A percentile compares a stretch with the other conserved stretches of the same genome.
Conservation (phyloP, 2,888 invertebrate genomes). For the Habrosyne pyritoides region DNA sequence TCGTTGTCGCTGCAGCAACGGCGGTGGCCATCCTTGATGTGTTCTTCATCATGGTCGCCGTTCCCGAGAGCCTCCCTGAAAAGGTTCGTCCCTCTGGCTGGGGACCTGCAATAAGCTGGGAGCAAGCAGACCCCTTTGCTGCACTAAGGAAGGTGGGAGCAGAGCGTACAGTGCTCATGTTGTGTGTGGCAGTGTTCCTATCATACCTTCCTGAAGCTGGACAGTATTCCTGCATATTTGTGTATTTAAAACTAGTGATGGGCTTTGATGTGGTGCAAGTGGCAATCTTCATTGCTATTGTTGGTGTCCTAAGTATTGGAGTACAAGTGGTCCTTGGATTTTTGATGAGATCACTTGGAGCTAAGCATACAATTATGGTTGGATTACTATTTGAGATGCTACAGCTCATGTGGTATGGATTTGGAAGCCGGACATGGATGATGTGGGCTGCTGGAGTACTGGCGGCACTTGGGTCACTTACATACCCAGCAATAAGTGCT, state of each 20-base stretch:
- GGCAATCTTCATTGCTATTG: conserved; percentile 98
- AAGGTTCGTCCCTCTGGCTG: conserved; percentile 91
- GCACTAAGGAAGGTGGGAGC: conserved; percentile 96
- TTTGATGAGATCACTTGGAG: conserved; percentile 93
- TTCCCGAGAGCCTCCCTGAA: conserved; percentile 98
- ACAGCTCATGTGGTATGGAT: conserved; percentile 98
- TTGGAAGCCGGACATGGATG: conserved; percentile 98
- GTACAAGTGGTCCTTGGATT: conserved; percentile 95
- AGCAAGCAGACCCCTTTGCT: conserved; percentile 98
- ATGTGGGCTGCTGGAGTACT: conserved; percentile 99
- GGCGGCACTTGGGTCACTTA: conserved; percentile 97
- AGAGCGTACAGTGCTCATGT: conserved; percentile 97
- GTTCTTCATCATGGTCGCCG: conserved; percentile 98
- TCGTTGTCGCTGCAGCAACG: conserved; percentile 97
- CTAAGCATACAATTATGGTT: conserved; percentile 98
- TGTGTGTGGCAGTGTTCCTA: conserved; percentile 98
- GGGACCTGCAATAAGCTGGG: conserved; percentile 97
- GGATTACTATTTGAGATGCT: conserved; percentile 98
- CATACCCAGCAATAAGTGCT: conserved; percentile 99
- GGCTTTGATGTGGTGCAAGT: conserved; percentile 97
- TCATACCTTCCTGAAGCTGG: conserved; percentile 99
- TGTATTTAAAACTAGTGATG: conserved; percentile 98
- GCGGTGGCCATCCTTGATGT: conserved; percentile 98
- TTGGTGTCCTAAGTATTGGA: conserved; percentile 97
- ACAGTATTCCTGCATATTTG: conserved; percentile 99